These are phyloP conservation scores for Phylloscopus trochilus DNA, from an alignment of 2,113 vertebrate genomes.

Conservation along the genomic window DNA sequence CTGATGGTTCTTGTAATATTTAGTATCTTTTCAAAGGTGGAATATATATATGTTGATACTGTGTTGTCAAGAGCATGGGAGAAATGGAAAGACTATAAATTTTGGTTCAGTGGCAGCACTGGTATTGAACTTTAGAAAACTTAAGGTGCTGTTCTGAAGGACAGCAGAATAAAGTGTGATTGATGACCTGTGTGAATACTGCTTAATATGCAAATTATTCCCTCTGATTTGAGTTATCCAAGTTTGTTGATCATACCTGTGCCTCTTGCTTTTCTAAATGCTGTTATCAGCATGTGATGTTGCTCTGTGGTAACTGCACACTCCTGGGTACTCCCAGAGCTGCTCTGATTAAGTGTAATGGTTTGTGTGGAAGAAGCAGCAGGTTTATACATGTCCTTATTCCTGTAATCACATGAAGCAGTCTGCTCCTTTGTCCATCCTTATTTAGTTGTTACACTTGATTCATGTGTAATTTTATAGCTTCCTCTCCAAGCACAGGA, in stretches of 20 bases:
- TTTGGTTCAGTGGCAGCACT: background rate
- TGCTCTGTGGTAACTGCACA: background rate
- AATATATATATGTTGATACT: background rate
- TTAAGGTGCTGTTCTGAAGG: background rate
- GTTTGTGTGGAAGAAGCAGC: background rate
- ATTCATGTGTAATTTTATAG: background rate
- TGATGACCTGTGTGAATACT: background rate
- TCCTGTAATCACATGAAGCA: background rate
- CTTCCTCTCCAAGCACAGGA: background rate
- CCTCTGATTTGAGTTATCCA: background rate
- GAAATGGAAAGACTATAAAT: background rate
- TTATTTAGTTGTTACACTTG: background rate
- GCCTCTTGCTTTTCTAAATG: background rate
- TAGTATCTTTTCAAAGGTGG: background rate
- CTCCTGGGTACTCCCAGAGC: background rate
- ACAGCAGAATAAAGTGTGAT: accelerated
- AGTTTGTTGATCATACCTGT: background rate
- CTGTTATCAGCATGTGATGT: accelerated
- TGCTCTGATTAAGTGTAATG: background rate
- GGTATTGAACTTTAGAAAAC: background rate
- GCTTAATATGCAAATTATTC: background rate
- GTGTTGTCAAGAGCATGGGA: background rate
- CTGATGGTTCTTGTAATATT: background rate
- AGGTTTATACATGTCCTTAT: background rate
- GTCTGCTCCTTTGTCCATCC: background rate